Percentiles rank a stretch among this genome's conserved stretches.
Evolutionary conservation across 2,797 vertebrate species (phyloP).

Genomic region (Dendrocincla tyrannina): DNA sequence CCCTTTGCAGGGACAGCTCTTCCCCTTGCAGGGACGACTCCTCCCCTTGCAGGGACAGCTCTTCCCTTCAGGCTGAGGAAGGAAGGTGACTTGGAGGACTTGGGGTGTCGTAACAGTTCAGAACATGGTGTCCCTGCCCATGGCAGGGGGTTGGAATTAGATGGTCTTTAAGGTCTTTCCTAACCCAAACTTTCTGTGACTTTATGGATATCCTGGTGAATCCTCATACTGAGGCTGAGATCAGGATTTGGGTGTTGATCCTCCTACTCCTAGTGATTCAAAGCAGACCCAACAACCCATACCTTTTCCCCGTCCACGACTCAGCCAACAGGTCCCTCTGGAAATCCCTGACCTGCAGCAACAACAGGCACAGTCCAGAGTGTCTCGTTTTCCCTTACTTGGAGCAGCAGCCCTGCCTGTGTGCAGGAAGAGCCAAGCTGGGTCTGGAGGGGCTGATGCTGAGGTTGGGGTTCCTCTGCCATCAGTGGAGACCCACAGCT

Average conservation of each 20-base stretch:
- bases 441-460: neutral
- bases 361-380: neutral
- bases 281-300: neutral
- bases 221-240: rapidly evolving
- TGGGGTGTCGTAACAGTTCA: neutral
- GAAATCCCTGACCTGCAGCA: neutral
- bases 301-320: neutral
- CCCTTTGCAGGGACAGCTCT: neutral
- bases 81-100: neutral
- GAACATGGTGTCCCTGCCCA: neutral
- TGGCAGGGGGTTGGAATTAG: neutral
- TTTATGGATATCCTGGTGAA: neutral
- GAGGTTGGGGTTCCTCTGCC: neutral
- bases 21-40: neutral
- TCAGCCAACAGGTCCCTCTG: neutral
- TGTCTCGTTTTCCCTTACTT: neutral
- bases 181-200: neutral
- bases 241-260: rapidly evolving
- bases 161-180: neutral
- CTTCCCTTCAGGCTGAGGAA: neutral
- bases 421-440: rapidly evolving
- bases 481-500: rapidly evolving
- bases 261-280: rapidly evolving
- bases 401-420: neutral
- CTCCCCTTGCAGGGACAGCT: neutral